Conservation (phyloP, 2,797 vertebrate species). For the Xyrichtys novacula region DNA sequence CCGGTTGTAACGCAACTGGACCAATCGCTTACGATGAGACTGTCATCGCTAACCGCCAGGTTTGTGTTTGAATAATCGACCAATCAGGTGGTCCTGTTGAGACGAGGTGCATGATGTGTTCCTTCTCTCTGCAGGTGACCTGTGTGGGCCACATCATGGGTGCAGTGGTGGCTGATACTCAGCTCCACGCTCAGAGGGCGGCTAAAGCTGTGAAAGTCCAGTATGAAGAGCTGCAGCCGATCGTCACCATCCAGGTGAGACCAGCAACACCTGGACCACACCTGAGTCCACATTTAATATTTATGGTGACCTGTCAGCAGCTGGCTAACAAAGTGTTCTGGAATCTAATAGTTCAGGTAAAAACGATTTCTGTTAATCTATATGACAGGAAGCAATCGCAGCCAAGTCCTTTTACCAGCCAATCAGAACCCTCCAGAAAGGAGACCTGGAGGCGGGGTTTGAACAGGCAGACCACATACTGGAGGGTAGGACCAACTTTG, state of each 20-base stretch:
- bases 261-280: not conserved
- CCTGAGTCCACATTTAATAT: not conserved
- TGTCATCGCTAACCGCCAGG: constrained; percentile 87
- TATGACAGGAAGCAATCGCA: constrained; percentile 91
- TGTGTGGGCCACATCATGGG: constrained; percentile 95
- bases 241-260: constrained; percentile 93
- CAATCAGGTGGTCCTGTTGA: not conserved
- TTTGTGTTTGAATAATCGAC: not conserved
- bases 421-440: constrained; percentile 88
- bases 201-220: constrained; percentile 88
- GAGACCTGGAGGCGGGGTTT: constrained; percentile 90
- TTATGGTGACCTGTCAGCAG: no score
- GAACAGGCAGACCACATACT: constrained; percentile 90
- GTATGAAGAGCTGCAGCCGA: constrained; percentile 89
- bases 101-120: not conserved
- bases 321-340: no score
- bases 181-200: constrained; percentile 91
- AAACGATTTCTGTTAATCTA: constrained; percentile 7
- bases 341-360: no score
- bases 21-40: constrained; percentile 86
- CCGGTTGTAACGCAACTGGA: constrained; percentile 90
- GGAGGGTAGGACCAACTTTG: constrained; percentile 84
- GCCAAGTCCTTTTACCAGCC: constrained; percentile 88
- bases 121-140: constrained; percentile 86
- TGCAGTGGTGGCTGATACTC: constrained; percentile 92